Conservation (phyloP, 1,140 invertebrate genomes). For the Ceratosolen solmsi region DNA sequence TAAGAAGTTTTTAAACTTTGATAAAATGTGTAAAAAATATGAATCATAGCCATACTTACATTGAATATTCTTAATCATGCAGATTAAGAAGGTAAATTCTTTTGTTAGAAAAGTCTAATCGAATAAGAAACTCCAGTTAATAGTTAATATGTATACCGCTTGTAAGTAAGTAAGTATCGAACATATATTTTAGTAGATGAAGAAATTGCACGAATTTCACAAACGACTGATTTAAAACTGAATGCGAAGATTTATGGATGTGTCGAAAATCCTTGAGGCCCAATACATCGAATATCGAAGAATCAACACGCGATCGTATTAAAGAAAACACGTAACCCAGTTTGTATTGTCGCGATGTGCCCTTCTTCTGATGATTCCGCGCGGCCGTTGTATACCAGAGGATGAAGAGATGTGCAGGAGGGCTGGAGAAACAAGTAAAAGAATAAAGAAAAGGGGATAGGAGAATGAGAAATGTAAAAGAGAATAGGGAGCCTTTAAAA, state of each 20-base stretch:
- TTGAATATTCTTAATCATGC: no score
- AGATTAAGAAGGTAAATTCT: no score
- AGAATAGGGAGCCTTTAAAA: slow-evolving; percentile 35
- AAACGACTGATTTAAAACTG: not conserved
- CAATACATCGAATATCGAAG: slow-evolving; percentile 32
- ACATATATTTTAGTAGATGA: no score
- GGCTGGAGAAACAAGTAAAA: slow-evolving; percentile 14
- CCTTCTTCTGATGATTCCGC: not conserved
- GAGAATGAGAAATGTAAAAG: slow-evolving; percentile 26
- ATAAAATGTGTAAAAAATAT: no score
- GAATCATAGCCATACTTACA: no score
- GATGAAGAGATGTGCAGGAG: no score
- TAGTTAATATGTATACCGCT: no score
- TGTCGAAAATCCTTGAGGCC: slow-evolving; percentile 13
- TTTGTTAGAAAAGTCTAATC: no score
- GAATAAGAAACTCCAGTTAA: no score
- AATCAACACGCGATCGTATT: slow-evolving; percentile 40
- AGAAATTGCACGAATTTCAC: no score
- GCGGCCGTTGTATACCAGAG: not conserved
- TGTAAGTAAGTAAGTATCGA: no score
- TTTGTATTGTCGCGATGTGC: slow-evolving; percentile 32
- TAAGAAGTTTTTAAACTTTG: no score
- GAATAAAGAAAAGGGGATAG: not conserved
- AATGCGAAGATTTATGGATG: slow-evolving; percentile 19
- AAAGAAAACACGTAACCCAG: slow-evolving; percentile 50